phyloP scores from a whole-genome alignment of 2,113 vertebrate genomes.

The Nycticryphes semicollaris region DNA sequence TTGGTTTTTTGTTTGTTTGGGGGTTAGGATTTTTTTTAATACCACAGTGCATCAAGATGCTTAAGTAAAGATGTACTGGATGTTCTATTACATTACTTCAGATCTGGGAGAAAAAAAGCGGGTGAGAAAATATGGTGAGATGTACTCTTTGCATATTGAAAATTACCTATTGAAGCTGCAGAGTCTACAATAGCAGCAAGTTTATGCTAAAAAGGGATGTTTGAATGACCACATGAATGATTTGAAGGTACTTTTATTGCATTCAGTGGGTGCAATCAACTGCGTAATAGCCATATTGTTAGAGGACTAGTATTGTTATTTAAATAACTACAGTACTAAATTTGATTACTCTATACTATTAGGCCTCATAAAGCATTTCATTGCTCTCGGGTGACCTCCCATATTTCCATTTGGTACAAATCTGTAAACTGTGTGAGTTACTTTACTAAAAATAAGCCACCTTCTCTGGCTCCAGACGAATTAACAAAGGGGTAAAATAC shows the following conservation, averaged over 20 bases:
- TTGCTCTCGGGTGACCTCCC: conserved; percentile 57
- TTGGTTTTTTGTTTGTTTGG: not conserved
- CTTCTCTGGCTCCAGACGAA: conserved; percentile 7
- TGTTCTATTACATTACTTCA: not conserved
- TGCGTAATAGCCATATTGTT: conserved; percentile 68
- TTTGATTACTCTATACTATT: conserved; percentile 55
- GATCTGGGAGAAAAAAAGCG: not conserved
- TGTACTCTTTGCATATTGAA: not conserved
- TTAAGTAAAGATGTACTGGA: not conserved
- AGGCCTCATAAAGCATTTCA: conserved; percentile 60
- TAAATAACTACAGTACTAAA: conserved; percentile 69
- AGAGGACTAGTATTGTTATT: conserved; percentile 58
- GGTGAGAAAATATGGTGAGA: not conserved
- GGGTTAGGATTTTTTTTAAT: not conserved
- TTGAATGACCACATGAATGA: conserved; percentile 54
- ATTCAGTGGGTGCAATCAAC: conserved; percentile 62
- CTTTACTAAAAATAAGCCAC: conserved; percentile 25
- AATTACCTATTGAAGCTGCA: conserved; percentile 13
- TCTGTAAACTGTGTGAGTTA: conserved; percentile 25
- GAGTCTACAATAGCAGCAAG: not conserved
- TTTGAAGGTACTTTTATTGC: conserved; percentile 69
- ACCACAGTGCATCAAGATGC: not conserved
- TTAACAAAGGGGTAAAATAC: not conserved
- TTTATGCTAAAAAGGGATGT: conserved; percentile 40
- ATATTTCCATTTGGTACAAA: conserved; percentile 38